Evolutionary conservation across 2,113 vertebrate species (phyloP).

Genomic region (Numenius arquata): DNA sequence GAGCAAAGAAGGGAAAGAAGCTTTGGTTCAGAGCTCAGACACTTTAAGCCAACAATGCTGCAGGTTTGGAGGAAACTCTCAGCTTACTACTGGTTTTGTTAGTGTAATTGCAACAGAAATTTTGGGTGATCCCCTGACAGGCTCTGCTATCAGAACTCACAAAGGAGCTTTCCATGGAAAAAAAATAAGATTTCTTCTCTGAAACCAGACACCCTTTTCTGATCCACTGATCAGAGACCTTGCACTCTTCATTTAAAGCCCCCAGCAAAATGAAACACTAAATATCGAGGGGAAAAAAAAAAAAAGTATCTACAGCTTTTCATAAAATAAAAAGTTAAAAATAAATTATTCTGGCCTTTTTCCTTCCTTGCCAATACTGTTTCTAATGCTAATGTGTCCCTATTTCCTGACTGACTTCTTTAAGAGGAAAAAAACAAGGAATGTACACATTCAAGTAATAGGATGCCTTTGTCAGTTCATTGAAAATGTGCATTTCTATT

Average conservation of each 20-base stretch:
- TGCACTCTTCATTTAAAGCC: background rate
- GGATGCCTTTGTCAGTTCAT: background rate
- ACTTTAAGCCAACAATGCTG: background rate
- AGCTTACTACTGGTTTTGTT: background rate
- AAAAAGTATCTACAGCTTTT: background rate
- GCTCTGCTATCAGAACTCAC: background rate
- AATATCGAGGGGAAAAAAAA: background rate
- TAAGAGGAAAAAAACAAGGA: background rate
- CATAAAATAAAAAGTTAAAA: background rate
- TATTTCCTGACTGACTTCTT: conserved; percentile 6
- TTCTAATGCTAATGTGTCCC: conserved; percentile 39
- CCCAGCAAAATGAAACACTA: background rate
- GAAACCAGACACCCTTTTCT: background rate
- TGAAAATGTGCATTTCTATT: background rate
- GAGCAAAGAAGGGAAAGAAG: background rate
- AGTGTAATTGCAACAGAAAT: background rate
- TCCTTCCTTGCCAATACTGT: background rate
- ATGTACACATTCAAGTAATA: conserved; percentile 22
- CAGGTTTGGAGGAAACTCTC: background rate
- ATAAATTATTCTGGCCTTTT: background rate
- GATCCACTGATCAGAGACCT: background rate
- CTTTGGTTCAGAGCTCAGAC: background rate
- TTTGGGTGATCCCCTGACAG: background rate
- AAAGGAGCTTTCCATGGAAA: background rate
- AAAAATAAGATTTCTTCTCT: background rate